Conservation (phyloP, 1,140 invertebrate genomes). For the Odontomachus brunneus region DNA sequence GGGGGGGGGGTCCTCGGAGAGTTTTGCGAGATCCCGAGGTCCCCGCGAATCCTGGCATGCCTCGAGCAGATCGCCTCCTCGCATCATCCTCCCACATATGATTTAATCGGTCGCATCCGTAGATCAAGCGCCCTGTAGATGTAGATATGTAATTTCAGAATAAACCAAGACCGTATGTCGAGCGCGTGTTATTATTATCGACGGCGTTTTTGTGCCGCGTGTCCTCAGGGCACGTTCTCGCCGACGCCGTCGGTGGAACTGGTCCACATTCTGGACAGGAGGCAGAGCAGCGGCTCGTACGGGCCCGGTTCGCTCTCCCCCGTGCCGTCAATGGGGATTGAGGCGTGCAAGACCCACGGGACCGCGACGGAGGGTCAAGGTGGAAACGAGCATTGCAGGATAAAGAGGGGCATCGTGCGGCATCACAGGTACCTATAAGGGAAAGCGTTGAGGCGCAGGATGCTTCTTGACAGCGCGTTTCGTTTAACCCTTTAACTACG, state of each 20-base stretch:
- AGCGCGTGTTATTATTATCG: not conserved
- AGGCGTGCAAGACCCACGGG: constrained; percentile 84
- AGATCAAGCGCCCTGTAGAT: no score
- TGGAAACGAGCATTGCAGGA: constrained; percentile 83
- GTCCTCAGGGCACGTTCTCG: constrained; percentile 82
- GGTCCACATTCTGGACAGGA: constrained; percentile 83
- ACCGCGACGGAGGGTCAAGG: constrained; percentile 81
- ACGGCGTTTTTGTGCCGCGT: constrained; percentile 17
- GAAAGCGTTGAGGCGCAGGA: no score
- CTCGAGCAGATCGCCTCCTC: not conserved
- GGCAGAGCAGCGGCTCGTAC: constrained; percentile 82
- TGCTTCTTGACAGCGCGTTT: no score
- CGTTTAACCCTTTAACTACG: no score
- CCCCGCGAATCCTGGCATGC: not conserved
- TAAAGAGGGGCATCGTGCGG: constrained; percentile 84
- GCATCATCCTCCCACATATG: not conserved
- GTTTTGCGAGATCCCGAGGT: not conserved
- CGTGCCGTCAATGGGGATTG: constrained; percentile 82
- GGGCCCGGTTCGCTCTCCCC: constrained; percentile 83
- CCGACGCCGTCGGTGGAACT: constrained; percentile 85
- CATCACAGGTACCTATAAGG: constrained; percentile 81
- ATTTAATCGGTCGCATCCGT: not conserved
- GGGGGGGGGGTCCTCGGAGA: not conserved
- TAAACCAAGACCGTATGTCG: no score
- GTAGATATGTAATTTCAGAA: no score